A percentile compares a stretch with the other conserved stretches of the same genome.
phyloP scores from a whole-genome alignment of 2,888 invertebrate species.

The Rhagonycha lutea region DNA sequence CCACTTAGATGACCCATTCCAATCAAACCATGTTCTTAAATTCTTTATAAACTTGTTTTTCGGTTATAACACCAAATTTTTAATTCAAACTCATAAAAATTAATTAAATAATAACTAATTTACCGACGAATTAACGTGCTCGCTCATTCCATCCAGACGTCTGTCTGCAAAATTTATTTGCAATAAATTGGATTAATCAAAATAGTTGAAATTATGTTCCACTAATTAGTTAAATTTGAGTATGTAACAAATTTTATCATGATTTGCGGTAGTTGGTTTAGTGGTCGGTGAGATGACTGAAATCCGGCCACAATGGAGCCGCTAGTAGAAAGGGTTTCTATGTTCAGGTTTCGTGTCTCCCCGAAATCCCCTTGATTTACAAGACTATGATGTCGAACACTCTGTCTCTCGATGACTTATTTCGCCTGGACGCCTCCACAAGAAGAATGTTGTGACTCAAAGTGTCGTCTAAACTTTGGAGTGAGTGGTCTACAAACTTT shows the following conservation, averaged over 20 bases:
- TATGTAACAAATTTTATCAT: slow-evolving; percentile 50
- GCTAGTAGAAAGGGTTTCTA: slow-evolving; percentile 55
- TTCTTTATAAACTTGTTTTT: slow-evolving; percentile 6
- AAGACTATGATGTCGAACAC: slow-evolving; percentile 41
- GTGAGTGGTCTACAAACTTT: neutral
- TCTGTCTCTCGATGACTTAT: slow-evolving; percentile 28
- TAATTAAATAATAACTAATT: neutral
- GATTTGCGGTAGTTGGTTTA: slow-evolving; percentile 27
- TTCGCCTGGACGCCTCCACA: slow-evolving; percentile 14
- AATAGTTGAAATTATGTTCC: neutral
- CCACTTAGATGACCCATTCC: slow-evolving; percentile 33
- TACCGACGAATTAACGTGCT: neutral
- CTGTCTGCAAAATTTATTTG: neutral
- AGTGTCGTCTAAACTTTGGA: neutral
- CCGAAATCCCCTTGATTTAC: slow-evolving; percentile 36
- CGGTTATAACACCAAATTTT: neutral
- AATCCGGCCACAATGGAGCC: slow-evolving; percentile 52
- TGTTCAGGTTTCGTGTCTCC: slow-evolving; percentile 52
- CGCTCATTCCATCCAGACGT: neutral
- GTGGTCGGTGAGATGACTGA: slow-evolving; percentile 32
- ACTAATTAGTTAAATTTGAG: neutral
- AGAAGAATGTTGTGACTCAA: neutral
- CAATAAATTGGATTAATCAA: neutral
- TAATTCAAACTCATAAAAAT: neutral
- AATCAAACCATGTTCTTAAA: slow-evolving; percentile 21